Evolutionary conservation across 2,113 vertebrate species (phyloP).

Genomic region (Camelus bactrianus): DNA sequence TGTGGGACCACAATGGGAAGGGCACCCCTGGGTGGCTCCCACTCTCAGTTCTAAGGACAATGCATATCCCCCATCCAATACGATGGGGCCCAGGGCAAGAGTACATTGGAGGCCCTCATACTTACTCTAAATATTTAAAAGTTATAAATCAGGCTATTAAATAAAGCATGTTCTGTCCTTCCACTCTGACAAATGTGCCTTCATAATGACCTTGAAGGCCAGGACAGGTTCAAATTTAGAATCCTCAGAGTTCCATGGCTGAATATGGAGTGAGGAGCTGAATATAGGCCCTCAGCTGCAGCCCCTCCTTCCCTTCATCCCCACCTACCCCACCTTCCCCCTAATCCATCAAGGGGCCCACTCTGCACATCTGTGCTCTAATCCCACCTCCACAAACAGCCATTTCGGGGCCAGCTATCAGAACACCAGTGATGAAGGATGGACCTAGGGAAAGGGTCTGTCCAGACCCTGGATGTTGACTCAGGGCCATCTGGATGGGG

Average conservation of each 20-base stretch:
- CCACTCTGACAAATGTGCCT: constrained; percentile 66
- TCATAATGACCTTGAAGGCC: constrained; percentile 69
- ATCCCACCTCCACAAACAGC: neutral
- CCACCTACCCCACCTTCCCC: no score
- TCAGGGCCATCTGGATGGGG: neutral
- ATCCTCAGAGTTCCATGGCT: neutral
- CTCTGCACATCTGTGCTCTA: no score
- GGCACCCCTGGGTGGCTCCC: neutral
- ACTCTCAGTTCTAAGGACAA: neutral
- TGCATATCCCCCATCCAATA: neutral
- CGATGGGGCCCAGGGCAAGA: neutral
- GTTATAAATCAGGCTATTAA: constrained; percentile 71
- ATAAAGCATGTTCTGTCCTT: constrained; percentile 74
- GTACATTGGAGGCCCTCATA: neutral
- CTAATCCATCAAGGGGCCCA: neutral
- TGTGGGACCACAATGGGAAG: neutral
- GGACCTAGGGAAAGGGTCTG: neutral
- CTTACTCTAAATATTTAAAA: constrained; percentile 67
- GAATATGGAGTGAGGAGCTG: neutral
- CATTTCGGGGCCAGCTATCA: neutral
- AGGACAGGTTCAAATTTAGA: constrained; percentile 63
- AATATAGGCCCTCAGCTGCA: fast-evolving
- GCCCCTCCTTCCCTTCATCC: neutral
- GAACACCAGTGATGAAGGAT: neutral
- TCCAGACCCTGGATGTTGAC: neutral